Evolutionary conservation across 2,888 invertebrate genomes (phyloP).

Genomic region (Aleiodes leptofemur): DNA sequence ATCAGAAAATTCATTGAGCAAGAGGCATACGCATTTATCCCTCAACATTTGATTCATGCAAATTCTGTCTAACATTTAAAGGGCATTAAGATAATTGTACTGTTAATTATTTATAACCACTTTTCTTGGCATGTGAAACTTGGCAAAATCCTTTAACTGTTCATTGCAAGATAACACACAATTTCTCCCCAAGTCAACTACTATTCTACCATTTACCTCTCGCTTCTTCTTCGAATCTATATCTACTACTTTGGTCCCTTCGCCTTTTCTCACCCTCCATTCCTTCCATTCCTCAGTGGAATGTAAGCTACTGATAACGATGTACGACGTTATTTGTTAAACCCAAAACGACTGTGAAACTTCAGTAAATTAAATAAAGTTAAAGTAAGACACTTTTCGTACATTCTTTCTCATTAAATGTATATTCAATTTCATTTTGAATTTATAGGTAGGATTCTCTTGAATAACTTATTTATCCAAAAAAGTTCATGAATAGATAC

Average conservation of each 20-base stretch:
- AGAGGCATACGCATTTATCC: too few relatives aligned
- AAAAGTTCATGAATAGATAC: too few relatives aligned
- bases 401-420: slow-evolving; percentile 2
- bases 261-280: not conserved
- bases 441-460: too few relatives aligned
- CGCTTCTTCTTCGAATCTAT: too few relatives aligned
- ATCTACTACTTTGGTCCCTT: too few relatives aligned
- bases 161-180: slow-evolving; percentile 23
- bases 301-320: slow-evolving; percentile 31
- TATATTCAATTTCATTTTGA: too few relatives aligned
- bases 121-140: slow-evolving; percentile 22
- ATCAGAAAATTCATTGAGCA: too few relatives aligned
- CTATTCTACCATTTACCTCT: slow-evolving; percentile 9
- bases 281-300: slow-evolving; percentile 16
- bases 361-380: not conserved
- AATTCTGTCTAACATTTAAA: slow-evolving; percentile 6
- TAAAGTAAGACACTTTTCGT: not conserved
- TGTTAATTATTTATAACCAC: slow-evolving; percentile 28
- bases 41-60: slow-evolving; percentile 15
- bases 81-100: slow-evolving; percentile 28
- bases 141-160: slow-evolving; percentile 27
- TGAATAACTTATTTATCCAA: too few relatives aligned
- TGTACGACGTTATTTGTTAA: slow-evolving; percentile 33
- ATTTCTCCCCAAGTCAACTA: slow-evolving; percentile 19
- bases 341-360: slow-evolving; percentile 4